phyloP scores from a whole-genome alignment of 2,888 invertebrate species.

The Hirtodrosophila duncani region DNA sequence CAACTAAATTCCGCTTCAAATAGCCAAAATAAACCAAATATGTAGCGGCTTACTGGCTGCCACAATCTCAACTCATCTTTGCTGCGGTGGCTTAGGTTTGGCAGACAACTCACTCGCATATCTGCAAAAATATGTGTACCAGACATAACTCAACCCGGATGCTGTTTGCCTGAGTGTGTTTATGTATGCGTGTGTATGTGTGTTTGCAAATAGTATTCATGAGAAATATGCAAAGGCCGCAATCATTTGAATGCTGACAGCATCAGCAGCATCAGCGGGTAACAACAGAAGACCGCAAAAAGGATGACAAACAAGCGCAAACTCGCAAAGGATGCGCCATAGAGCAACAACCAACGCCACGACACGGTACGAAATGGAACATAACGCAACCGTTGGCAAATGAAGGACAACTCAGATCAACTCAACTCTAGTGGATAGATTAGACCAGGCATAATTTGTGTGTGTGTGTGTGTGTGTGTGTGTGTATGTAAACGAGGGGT shows the following conservation, averaged over 20 bases:
- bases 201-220: slow-evolving; percentile 57
- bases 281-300: slow-evolving; percentile 32
- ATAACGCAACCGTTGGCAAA: slow-evolving; percentile 20
- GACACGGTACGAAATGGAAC: slow-evolving; percentile 4
- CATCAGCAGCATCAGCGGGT: neutral
- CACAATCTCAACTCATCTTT: slow-evolving; percentile 27
- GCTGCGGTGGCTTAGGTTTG: slow-evolving; percentile 16
- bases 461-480: too few species aligned
- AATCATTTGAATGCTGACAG: slow-evolving; percentile 35
- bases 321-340: slow-evolving; percentile 41
- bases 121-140: slow-evolving; percentile 36
- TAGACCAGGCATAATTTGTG: slow-evolving; percentile 14
- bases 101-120: slow-evolving; percentile 47
- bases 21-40: slow-evolving; percentile 22
- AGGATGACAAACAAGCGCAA: slow-evolving; percentile 48
- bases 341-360: slow-evolving; percentile 21
- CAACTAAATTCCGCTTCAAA: slow-evolving; percentile 26
- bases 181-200: neutral
- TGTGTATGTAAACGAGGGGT: too few species aligned
- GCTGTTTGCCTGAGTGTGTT: neutral
- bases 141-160: slow-evolving; percentile 57
- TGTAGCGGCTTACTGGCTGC: slow-evolving; percentile 19
- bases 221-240: slow-evolving; percentile 59
- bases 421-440: slow-evolving; percentile 1
- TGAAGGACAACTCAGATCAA: slow-evolving; percentile 12